Evolutionary conservation across 2,888 invertebrate species (phyloP).

Genomic region (Lamellibrachia columna): DNA sequence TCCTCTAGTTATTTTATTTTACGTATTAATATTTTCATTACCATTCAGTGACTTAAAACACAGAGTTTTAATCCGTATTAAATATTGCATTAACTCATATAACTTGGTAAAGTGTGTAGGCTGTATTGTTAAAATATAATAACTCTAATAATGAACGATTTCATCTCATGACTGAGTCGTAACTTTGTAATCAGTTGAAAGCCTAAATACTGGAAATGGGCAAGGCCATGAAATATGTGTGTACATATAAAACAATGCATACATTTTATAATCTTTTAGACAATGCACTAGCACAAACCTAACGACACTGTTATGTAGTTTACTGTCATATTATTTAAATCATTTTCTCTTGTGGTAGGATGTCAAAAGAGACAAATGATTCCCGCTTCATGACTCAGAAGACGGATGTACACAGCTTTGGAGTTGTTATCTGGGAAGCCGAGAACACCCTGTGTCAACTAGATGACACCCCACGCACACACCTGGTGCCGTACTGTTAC

Average conservation of each 20-base stretch:
- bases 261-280: neutral
- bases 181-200: too few species aligned
- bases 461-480: neutral
- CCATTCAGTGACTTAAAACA: too few species aligned
- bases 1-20: too few species aligned
- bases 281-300: neutral
- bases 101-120: neutral
- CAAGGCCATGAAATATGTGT: too few species aligned
- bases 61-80: too few species aligned
- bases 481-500: neutral
- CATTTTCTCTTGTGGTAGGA: neutral
- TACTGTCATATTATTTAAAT: neutral
- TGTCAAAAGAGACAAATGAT: neutral
- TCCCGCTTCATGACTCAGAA: constrained; percentile 4
- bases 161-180: neutral
- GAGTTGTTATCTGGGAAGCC: neutral
- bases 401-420: neutral
- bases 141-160: neutral
- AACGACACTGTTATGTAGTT: neutral
- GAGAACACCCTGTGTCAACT: neutral
- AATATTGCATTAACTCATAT: neutral
- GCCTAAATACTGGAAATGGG: too few species aligned
- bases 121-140: neutral
- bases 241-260: neutral
- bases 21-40: too few species aligned